Evolutionary conservation across 1,140 invertebrate genomes (phyloP), one percentile per base, ranked within the genome.

Genomic region (Drosophila pectinifera): DNA sequence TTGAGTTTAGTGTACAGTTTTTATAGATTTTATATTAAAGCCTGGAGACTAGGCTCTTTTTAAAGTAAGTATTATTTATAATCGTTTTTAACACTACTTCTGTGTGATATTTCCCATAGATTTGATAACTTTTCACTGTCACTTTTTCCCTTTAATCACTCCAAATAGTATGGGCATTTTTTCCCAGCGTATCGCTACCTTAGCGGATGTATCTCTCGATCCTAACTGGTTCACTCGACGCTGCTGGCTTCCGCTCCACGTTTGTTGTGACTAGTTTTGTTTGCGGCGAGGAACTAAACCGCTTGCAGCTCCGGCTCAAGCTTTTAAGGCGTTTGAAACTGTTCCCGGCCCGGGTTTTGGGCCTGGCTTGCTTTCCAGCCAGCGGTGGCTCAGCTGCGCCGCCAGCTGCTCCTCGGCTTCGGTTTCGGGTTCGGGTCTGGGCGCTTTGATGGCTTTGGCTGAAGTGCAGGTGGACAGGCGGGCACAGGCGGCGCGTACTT

Each of bases 281-380:
- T 90, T 90, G 81, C 86, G 82, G 80, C 82, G 86, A 90, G 86
- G 86, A 90, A 91, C 88, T 91, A 90, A 90, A 91, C 88, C 79
- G 86, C 62, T 86, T 91, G 67, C 76, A 82, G 82, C 61, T 65
- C 72, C 82, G 69, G 41, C 81, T 73, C 64, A 67, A 49, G 88
- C 79, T 90, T 90, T 67, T 90, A 91, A 80, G 67, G 69, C 61
- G 55, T 56, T 78, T 67, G 64, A 67, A 73, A 68, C 84, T 43
- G 80, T 75, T 72, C 63, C 65, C 80, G 39, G 53, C 61, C 46
- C 24, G 34, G 58, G 42, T 31, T 65, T 57, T 51, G 49, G 49
- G 26, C 16, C 8, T 28, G 53, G 58, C 38, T 38, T 51, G 41
- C 20, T 24, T 59, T 57, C 46, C 11, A 34, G 31, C 11, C 5